A percentile compares a stretch with the other conserved stretches of the same genome.
phyloP scores from a whole-genome alignment of 2,113 vertebrate species.

The Thymallus thymallus region DNA sequence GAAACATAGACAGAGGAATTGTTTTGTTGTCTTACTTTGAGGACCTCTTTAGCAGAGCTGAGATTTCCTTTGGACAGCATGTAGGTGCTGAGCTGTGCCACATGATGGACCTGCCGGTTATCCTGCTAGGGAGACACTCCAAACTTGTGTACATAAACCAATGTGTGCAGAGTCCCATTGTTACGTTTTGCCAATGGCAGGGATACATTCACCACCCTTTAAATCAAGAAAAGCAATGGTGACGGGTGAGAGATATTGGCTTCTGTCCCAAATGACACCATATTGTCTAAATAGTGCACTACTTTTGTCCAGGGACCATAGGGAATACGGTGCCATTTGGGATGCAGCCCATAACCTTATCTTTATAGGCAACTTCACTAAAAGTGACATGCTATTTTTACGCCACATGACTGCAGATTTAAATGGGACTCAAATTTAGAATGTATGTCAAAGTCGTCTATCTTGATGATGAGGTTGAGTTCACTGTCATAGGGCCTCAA shows the following conservation, averaged over 20 bases:
- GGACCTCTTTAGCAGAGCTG: conserved; percentile 10
- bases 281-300: background rate
- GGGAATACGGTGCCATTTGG: background rate
- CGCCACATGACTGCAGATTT: background rate
- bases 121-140: conserved; percentile 89
- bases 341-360: too few species aligned
- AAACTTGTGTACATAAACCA: conserved; percentile 89
- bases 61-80: conserved; percentile 71
- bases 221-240: conserved; percentile 21
- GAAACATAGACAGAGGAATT: background rate
- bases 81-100: conserved; percentile 87
- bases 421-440: conserved; percentile 75
- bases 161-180: conserved; percentile 88
- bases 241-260: background rate
- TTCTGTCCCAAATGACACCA: background rate
- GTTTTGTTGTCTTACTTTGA: conserved; percentile 17
- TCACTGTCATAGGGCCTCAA: conserved; percentile 79
- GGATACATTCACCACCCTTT: conserved; percentile 85
- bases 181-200: conserved; percentile 87
- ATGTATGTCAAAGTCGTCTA: conserved; percentile 88
- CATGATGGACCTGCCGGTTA: conserved; percentile 85
- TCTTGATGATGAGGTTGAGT: conserved; percentile 81
- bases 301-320: background rate
- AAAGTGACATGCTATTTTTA: too few species aligned
- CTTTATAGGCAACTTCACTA: too few species aligned